A percentile compares a stretch with the other conserved stretches of the same genome.
Evolutionary conservation across 2,888 invertebrate genomes (phyloP).

Genomic region (Cepaea hortensis): DNA sequence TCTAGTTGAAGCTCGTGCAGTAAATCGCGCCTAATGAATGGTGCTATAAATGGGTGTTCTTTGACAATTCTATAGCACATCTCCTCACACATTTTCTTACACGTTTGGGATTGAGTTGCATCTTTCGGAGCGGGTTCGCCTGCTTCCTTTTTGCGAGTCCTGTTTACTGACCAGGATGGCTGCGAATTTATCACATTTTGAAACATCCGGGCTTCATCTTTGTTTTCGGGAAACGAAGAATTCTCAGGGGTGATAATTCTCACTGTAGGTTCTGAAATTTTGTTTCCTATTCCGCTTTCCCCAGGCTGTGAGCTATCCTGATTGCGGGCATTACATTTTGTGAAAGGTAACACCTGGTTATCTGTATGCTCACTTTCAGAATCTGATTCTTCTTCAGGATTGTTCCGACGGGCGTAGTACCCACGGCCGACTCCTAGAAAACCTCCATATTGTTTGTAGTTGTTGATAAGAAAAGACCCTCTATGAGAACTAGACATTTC

Average conservation of each 20-base stretch:
- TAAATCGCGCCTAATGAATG: conserved; percentile 22
- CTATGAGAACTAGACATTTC: not conserved
- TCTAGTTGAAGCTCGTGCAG: not conserved
- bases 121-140: not conserved
- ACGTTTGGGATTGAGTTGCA: not conserved
- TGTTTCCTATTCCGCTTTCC: not conserved
- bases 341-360: not conserved
- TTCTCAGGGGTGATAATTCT: not conserved
- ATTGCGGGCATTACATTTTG: not conserved
- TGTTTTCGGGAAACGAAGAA: not conserved
- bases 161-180: not conserved
- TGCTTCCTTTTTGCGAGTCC: not conserved
- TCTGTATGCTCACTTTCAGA: not conserved
- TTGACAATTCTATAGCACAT: conserved; percentile 19
- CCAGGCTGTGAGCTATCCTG: not conserved
- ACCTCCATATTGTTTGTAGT: conserved; percentile 18
- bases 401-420: not conserved
- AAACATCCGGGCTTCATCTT: not conserved
- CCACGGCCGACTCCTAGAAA: conserved; percentile 31
- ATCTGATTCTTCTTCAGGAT: not conserved
- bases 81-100: conserved; percentile 32
- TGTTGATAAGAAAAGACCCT: conserved; percentile 17
- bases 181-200: not conserved
- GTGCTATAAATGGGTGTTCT: conserved; percentile 34
- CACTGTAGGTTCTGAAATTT: not conserved